Base-by-base conservation (phyloP, 2,113 vertebrate genomes). In the Chloebia gouldiae region DNA sequence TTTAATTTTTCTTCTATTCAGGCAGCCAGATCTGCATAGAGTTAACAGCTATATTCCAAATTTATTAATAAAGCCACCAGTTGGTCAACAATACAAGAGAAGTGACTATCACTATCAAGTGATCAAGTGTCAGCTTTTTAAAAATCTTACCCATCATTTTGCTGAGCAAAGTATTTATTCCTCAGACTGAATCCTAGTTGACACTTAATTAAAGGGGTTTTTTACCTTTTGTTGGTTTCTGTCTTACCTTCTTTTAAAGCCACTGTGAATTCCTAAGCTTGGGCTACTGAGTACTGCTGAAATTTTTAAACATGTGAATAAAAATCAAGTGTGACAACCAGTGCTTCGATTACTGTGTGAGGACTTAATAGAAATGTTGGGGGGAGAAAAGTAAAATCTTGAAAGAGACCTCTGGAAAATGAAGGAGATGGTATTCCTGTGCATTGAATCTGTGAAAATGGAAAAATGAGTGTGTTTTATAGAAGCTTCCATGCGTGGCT, bases 381-480 rank as follows among this genome's bases (percentile, higher is more conserved):
- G 10, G 2, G 1, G 30, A 5, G 37, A 14, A 8, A 0, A 27
- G 11, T 0, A 25, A 53, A 35, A 10, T 59, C 56, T 85, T 47
- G 47, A 19, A 72, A 47, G 53, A 78, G 33, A 63, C 27, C 20
- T 51, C 33, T 86, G 47, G 37, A 85, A 88, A 84, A 75, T 39
- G 44, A 93, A 87, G 56, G 44, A 64, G 68, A 30, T 49, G 33
- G 6, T 75, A 37, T 84, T 86, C 57, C 39, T 91, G 53, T 69
- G 44, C 66, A 47, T 7, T 83, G 85, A 57, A 45, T 88, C 54
- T 7, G 24, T 61, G 80, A 44, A 92, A 73, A 82, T 44, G 37
- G 77, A 60, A 93, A 68, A 94, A 54, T 42, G 10, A 72, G 31
- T 35, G 60, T 82, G 68, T 65, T 95, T 93, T 77, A 49, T 44